phyloP scores from a whole-genome alignment of 2,797 vertebrate species.

The Alcedo atthis region DNA sequence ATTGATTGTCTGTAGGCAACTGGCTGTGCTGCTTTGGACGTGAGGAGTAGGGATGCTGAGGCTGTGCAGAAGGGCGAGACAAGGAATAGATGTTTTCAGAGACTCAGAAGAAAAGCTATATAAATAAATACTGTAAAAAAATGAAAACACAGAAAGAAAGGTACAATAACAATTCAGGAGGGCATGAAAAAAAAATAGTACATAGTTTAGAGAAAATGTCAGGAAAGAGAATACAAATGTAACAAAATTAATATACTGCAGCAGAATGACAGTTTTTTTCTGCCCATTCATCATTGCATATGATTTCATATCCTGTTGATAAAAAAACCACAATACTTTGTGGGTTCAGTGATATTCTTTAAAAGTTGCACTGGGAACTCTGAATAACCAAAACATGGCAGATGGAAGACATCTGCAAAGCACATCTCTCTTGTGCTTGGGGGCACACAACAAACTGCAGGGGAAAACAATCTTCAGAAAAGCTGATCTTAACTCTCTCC shows the following conservation, averaged over 20 bases:
- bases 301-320: background rate
- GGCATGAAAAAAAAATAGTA: background rate
- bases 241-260: slow-evolving; percentile 48
- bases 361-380: background rate
- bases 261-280: slow-evolving; percentile 12
- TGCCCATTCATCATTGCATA: background rate
- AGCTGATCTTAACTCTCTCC: background rate
- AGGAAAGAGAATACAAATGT: slow-evolving; percentile 24
- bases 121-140: slow-evolving; percentile 38
- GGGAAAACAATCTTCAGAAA: background rate
- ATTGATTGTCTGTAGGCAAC: background rate
- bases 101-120: background rate
- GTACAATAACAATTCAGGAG: background rate
- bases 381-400: background rate
- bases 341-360: background rate
- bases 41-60: background rate
- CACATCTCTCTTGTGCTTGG: background rate
- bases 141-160: slow-evolving; percentile 24
- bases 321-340: background rate
- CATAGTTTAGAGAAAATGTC: background rate
- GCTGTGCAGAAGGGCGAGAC: background rate
- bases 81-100: background rate
- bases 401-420: background rate
- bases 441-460: background rate
- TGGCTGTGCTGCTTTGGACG: background rate